These are phyloP conservation scores for Lathamus discolor DNA, from an alignment of 2,113 vertebrate species.

Conservation along the genomic window DNA sequence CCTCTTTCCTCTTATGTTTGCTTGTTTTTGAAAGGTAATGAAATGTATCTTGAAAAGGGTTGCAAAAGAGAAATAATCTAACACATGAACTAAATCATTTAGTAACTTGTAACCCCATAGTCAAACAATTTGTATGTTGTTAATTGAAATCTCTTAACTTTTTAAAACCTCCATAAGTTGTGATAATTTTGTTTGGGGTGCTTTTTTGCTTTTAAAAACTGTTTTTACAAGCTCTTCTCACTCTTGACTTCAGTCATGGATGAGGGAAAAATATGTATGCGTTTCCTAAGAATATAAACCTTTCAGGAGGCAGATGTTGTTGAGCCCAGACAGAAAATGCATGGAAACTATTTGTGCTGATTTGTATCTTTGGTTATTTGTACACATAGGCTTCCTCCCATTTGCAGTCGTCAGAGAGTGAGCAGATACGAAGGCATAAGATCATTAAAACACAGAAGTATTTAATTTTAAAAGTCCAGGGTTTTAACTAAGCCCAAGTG, in stretches of 20 bases:
- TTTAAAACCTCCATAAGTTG: background rate
- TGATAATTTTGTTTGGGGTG: background rate
- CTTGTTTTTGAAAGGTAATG: background rate
- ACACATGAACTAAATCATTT: background rate
- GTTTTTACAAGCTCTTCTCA: background rate
- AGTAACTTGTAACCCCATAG: background rate
- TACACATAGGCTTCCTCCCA: background rate
- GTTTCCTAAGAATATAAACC: background rate
- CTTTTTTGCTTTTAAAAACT: background rate
- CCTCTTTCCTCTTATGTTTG: background rate
- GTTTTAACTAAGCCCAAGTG: background rate
- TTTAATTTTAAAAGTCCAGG: background rate
- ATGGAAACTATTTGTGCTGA: background rate
- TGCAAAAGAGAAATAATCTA: background rate
- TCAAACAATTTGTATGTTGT: background rate
- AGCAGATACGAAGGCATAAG: background rate
- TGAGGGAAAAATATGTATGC: background rate
- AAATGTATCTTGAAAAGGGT: background rate
- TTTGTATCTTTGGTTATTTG: background rate
- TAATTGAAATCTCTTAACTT: background rate
- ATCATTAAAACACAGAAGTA: background rate
- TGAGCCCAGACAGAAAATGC: background rate
- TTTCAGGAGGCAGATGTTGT: background rate
- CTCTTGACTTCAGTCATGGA: background rate
- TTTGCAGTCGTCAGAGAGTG: background rate